Evolutionary conservation across 2,888 invertebrate genomes (phyloP).

Genomic region (Steinernema scapterisci): DNA sequence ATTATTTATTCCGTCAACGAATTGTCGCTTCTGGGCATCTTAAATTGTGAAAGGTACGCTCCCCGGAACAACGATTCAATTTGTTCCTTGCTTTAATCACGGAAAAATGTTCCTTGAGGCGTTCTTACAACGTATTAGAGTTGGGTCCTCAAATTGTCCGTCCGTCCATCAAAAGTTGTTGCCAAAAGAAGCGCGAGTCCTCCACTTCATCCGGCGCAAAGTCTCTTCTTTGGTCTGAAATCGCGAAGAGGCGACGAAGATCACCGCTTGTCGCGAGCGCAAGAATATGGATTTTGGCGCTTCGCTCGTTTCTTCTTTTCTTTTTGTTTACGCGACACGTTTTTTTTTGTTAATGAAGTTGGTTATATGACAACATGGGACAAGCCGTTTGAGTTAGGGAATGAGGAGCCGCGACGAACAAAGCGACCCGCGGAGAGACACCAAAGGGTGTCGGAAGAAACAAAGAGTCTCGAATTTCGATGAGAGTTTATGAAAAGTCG

Average conservation of each 20-base stretch:
- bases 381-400: neutral
- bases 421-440: neutral
- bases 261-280: neutral
- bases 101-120: too few species aligned
- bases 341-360: slow-evolving; percentile 24
- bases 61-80: too few species aligned
- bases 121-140: too few species aligned
- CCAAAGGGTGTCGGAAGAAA: slow-evolving; percentile 15
- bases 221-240: neutral
- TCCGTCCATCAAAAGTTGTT: neutral
- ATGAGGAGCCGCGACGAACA: neutral
- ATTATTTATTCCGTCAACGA: too few species aligned
- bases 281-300: slow-evolving; percentile 2
- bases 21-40: too few species aligned
- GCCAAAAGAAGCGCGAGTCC: neutral
- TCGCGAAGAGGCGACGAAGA: neutral
- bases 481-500: slow-evolving; percentile 27
- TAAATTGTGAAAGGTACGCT: too few species aligned
- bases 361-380: slow-evolving; percentile 16
- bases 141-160: neutral
- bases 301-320: neutral
- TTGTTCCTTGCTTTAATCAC: too few species aligned
- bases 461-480: slow-evolving; percentile 26
- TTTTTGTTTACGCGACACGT: slow-evolving; percentile 25
- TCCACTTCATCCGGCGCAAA: neutral